These are phyloP conservation scores for Adelphocoris suturalis DNA, from an alignment of 2,888 invertebrate species.

Conservation along the genomic window DNA sequence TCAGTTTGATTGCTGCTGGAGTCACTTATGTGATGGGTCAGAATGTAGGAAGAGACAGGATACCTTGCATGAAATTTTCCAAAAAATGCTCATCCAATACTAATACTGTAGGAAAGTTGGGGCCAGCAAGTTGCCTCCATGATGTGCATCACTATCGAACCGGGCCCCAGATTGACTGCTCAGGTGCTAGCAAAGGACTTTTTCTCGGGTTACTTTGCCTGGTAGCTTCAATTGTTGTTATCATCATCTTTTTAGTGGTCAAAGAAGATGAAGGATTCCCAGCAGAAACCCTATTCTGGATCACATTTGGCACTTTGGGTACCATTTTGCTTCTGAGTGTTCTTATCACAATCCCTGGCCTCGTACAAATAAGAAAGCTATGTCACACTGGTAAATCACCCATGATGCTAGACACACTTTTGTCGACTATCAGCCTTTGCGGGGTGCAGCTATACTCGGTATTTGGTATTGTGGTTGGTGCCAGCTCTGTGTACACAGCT, in stretches of 20 bases:
- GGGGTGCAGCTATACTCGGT: conserved; percentile 80
- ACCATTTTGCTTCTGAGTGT: conserved; percentile 78
- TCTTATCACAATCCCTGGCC: conserved; percentile 79
- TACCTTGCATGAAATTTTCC: conserved; percentile 75
- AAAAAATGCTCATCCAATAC: conserved; percentile 76
- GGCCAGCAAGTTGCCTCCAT: conserved; percentile 73
- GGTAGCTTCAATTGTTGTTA: conserved; percentile 80
- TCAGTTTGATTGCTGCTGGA: conserved; percentile 81
- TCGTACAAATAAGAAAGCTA: conserved; percentile 79
- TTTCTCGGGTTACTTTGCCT: conserved; percentile 81
- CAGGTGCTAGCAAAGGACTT: conserved; percentile 81
- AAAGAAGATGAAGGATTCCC: conserved; percentile 80
- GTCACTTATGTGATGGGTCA: conserved; percentile 81
- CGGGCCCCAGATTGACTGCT: conserved; percentile 79
- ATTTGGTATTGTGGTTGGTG: conserved; percentile 80
- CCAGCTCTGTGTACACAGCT: conserved; percentile 77
- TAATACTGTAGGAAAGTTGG: conserved; percentile 73
- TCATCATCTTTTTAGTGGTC: conserved; percentile 81
- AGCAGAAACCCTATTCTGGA: conserved; percentile 80
- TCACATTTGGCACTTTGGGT: conserved; percentile 79
- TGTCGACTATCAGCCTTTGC: conserved; percentile 79
- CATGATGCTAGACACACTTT: conserved; percentile 79
- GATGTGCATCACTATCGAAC: conserved; percentile 72
- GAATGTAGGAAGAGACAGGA: conserved; percentile 79
- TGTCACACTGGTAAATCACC: conserved; percentile 79